Conservation (phyloP, 2,797 vertebrate species). For the Valencia hispanica region DNA sequence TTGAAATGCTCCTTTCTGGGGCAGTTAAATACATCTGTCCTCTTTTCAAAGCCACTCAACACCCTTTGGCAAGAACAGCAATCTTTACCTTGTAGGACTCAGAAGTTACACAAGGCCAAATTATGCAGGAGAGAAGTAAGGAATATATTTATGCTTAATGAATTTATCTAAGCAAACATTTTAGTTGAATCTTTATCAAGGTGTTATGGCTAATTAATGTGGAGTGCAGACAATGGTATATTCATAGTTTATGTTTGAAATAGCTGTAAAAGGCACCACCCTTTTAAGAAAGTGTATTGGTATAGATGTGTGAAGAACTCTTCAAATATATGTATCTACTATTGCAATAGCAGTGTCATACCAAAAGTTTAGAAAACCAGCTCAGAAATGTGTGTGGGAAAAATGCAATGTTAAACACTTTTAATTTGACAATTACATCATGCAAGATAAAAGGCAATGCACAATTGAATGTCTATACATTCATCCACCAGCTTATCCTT, state of each 20-base stretch:
- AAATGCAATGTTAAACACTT: neutral
- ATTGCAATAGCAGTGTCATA: neutral
- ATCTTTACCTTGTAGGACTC: neutral
- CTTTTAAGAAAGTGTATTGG: neutral
- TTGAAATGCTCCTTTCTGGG: constrained; percentile 17
- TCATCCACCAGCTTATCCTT: no score
- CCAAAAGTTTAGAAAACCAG: no score
- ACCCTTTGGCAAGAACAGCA: constrained; percentile 8
- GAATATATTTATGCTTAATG: neutral
- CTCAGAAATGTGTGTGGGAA: neutral
- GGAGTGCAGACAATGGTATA: neutral
- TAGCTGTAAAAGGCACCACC: neutral
- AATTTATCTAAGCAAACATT: neutral
- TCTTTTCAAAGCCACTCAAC: constrained; percentile 9
- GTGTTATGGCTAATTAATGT: neutral
- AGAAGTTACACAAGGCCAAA: neutral
- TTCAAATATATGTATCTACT: neutral
- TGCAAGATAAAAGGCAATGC: no score
- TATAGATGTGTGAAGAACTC: neutral
- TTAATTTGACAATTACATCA: no score
- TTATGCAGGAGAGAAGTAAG: neutral
- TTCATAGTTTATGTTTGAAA: neutral
- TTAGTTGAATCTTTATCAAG: neutral
- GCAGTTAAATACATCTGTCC: constrained; percentile 10
- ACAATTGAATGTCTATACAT: no score